Evolutionary conservation across 2,797 vertebrate species (phyloP).

Genomic region (Leptodactylus fallax): DNA sequence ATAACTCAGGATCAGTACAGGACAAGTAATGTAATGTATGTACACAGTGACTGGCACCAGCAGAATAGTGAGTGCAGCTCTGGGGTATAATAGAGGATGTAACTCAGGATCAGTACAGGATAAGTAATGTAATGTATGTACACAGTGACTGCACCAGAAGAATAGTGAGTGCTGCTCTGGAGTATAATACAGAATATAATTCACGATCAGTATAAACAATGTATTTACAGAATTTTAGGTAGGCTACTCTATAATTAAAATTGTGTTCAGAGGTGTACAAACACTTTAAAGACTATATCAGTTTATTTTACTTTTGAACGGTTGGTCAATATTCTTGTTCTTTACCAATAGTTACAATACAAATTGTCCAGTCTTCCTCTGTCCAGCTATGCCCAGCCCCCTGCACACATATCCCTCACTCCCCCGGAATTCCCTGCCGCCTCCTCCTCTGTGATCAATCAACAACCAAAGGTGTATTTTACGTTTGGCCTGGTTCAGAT

Average conservation of each 20-base stretch:
- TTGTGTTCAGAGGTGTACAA: too few species aligned
- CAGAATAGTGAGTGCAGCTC: too few species aligned
- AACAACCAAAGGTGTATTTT: not conserved
- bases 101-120: too few species aligned
- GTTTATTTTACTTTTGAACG: not conserved
- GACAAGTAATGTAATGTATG: too few species aligned
- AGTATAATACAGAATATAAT: not conserved
- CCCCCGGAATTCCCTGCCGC: conserved; percentile 11
- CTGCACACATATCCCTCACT: not conserved
- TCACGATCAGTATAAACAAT: not conserved
- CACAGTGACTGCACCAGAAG: too few species aligned
- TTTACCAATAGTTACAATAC: not conserved
- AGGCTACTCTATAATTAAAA: too few species aligned
- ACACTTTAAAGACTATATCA: not conserved
- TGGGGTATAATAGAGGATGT: too few species aligned
- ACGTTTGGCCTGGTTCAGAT: not conserved
- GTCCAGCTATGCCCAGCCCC: not conserved
- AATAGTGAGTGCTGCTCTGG: not conserved
- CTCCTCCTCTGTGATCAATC: conserved; percentile 4
- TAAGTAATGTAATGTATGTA: too few species aligned
- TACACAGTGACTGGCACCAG: too few species aligned
- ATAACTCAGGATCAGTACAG: too few species aligned
- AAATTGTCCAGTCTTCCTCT: not conserved
- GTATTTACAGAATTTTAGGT: too few species aligned
- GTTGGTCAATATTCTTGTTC: not conserved